Evolutionary conservation across 2,888 invertebrate genomes (phyloP).

Genomic region (Drosophila fungiperda): DNA sequence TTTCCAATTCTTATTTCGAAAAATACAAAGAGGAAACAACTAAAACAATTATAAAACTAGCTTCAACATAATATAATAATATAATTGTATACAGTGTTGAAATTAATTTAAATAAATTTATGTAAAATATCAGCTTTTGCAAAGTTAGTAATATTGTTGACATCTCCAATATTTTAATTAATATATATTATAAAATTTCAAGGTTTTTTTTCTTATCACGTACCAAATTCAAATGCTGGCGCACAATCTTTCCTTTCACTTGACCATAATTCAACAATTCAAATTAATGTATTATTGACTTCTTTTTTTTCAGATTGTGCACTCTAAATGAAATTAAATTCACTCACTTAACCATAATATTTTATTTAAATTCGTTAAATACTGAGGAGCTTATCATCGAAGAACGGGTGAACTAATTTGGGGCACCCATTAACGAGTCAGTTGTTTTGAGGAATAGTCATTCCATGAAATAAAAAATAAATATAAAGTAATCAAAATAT

Average conservation of each 20-base stretch:
- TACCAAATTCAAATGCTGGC: not conserved
- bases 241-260: constrained; percentile 1
- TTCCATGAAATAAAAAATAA: too few relatives aligned
- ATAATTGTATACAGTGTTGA: not conserved
- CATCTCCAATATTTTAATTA: too few relatives aligned
- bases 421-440: constrained; percentile 47
- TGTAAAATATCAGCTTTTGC: not conserved
- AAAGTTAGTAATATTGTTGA: not conserved
- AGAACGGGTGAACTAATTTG: not conserved
- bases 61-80: not conserved
- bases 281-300: constrained; percentile 1
- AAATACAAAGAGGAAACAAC: not conserved
- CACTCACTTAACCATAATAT: not conserved
- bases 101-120: not conserved
- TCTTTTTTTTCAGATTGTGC: too few relatives aligned
- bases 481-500: too few relatives aligned
- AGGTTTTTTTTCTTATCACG: constrained; percentile 8
- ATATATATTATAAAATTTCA: not conserved
- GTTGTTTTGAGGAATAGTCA: not conserved
- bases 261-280: constrained; percentile 2
- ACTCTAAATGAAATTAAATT: constrained; percentile 9
- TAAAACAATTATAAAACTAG: too few relatives aligned
- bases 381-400: constrained; percentile 30
- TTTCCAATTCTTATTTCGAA: not conserved
- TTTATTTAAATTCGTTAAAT: constrained; percentile 17